Conservation (phyloP, 2,888 invertebrate species). For the Leptinotarsa juncta region DNA sequence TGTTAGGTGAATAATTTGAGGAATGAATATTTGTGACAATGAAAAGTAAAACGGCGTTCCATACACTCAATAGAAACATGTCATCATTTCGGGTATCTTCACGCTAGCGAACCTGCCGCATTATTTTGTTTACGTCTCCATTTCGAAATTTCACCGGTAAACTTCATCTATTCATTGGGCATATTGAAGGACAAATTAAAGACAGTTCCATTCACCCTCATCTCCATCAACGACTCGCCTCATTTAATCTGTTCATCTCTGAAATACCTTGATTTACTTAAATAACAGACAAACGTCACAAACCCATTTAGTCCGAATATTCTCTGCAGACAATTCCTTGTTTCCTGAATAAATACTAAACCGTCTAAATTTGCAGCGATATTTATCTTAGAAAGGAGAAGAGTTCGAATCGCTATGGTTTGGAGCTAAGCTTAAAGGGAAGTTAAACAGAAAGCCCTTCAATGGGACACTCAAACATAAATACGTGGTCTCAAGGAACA, state of each 20-base stretch:
- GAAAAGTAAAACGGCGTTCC: too few relatives aligned
- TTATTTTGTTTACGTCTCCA: too few relatives aligned
- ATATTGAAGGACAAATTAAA: too few relatives aligned
- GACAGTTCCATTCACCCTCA: too few relatives aligned
- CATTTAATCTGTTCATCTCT: background rate
- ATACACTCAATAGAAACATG: too few relatives aligned
- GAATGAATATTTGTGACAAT: too few relatives aligned
- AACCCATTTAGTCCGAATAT: background rate
- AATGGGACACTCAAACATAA: conserved; percentile 11
- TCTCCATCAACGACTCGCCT: background rate
- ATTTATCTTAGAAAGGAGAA: conserved; percentile 32
- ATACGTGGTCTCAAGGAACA: background rate
- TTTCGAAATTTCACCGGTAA: too few relatives aligned
- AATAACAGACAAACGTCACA: background rate
- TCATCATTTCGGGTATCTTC: too few relatives aligned
- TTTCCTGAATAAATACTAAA: conserved; percentile 27
- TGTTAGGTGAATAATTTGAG: too few relatives aligned
- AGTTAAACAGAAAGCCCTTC: conserved; percentile 18
- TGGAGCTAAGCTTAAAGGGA: conserved; percentile 23
- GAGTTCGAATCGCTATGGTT: conserved; percentile 17
- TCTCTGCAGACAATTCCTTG: background rate
- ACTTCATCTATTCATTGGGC: too few relatives aligned
- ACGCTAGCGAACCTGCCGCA: too few relatives aligned
- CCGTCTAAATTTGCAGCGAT: conserved; percentile 29
- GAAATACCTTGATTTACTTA: background rate